These are phyloP conservation scores for Tanaodytes sp. DNA, from an alignment of 2,888 invertebrate species.

Conservation along the genomic window DNA sequence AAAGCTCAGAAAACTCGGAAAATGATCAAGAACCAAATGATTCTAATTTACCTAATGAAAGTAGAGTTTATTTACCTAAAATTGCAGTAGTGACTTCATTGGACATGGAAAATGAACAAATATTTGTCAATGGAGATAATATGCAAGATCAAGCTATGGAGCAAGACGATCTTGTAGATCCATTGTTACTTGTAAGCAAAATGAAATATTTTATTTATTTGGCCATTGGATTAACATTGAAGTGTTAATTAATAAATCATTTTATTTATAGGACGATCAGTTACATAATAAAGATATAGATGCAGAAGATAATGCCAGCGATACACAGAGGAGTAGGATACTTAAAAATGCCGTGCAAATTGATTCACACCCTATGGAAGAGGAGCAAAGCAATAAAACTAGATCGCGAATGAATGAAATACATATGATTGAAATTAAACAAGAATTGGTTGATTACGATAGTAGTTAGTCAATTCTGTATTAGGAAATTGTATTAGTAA, in stretches of 20 bases:
- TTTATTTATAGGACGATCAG: conserved; percentile 15
- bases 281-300: no score
- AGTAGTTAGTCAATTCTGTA: conserved; percentile 38
- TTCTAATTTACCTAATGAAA: conserved; percentile 9
- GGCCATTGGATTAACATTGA: background rate
- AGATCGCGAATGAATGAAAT: conserved; percentile 1
- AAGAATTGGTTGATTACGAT: conserved; percentile 32
- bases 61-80: no score
- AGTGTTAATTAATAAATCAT: background rate
- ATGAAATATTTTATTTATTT: background rate
- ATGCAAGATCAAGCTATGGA: conserved; percentile 17
- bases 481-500: no score
- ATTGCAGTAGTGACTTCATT: conserved; percentile 28
- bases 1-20: conserved; percentile 36
- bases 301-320: no score
- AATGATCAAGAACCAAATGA: background rate
- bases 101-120: conserved; percentile 11
- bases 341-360: conserved; percentile 15
- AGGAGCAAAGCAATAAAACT: no score
- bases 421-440: conserved; percentile 30
- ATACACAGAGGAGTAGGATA: background rate
- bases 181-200: conserved; percentile 28
- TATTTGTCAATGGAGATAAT: conserved; percentile 23
- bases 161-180: conserved; percentile 27
- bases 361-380: conserved; percentile 4